Conservation (phyloP, 92 coral and sea anemone genomes). For the Actinernus sp. region DNA sequence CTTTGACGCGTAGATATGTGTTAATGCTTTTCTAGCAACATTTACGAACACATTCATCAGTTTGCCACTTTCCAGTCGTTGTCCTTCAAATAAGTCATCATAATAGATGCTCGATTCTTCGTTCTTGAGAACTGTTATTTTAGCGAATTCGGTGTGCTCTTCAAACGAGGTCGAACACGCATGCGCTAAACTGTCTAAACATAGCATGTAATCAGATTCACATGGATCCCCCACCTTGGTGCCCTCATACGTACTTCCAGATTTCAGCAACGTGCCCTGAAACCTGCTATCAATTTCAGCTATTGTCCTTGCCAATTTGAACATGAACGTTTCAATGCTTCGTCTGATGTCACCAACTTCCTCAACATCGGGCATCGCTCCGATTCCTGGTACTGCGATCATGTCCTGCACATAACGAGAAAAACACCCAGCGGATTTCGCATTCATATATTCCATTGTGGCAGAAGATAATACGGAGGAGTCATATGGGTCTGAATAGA, state of each 20-base stretch:
- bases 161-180: constrained; percentile 20
- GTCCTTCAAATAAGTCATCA: constrained; percentile 23
- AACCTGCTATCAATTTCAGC: constrained; percentile 46
- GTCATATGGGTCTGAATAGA: constrained; percentile 10
- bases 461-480: constrained; percentile 6
- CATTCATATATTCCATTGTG: constrained; percentile 17
- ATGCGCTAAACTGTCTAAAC: constrained; percentile 23
- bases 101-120: background rate
- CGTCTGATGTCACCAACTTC: constrained; percentile 15
- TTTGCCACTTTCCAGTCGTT: constrained; percentile 27
- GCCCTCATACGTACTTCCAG: constrained; percentile 55
- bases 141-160: constrained; percentile 14
- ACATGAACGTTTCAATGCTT: constrained; percentile 22
- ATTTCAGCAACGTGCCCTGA: constrained; percentile 22
- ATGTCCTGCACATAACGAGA: constrained; percentile 23
- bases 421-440: constrained; percentile 17
- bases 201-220: constrained; percentile 57
- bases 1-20: background rate
- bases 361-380: constrained; percentile 12
- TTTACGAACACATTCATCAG: constrained; percentile 31
- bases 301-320: constrained; percentile 21
- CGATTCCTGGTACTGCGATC: constrained; percentile 38
- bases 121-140: constrained; percentile 11
- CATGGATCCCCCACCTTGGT: constrained; percentile 48
- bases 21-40: constrained; percentile 38